phyloP scores from a whole-genome alignment of 2,888 invertebrate genomes.

The Spisula solida region DNA sequence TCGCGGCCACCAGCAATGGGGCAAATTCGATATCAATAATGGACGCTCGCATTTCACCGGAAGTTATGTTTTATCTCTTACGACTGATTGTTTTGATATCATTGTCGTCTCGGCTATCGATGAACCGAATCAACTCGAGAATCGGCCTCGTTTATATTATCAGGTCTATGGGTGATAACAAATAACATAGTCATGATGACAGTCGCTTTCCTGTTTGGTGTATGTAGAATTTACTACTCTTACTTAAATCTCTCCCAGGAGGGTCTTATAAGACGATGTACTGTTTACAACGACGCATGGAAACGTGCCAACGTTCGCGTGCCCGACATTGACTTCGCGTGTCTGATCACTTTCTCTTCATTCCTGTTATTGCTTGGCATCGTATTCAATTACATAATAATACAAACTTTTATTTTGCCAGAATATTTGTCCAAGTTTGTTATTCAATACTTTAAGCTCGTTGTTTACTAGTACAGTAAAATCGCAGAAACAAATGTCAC shows the following conservation, averaged over 20 bases:
- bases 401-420: neutral
- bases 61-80: constrained; percentile 37
- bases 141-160: constrained; percentile 10
- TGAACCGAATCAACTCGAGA: constrained; percentile 36
- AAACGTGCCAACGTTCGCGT: neutral
- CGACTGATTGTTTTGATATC: constrained; percentile 36
- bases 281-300: neutral
- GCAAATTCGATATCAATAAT: constrained; percentile 38
- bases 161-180: constrained; percentile 15
- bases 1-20: constrained; percentile 37
- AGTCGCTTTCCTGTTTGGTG: neutral
- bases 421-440: neutral
- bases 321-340: constrained; percentile 9
- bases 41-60: constrained; percentile 37
- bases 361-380: neutral
- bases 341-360: neutral
- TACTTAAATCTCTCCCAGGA: no score
- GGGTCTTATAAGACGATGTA: neutral
- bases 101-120: constrained; percentile 34
- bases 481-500: no score
- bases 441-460: neutral
- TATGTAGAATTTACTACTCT: neutral
- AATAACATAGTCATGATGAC: constrained; percentile 13
- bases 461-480: no score
- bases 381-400: neutral